A percentile compares a stretch with the other conserved stretches of the same genome.
phyloP scores from a whole-genome alignment of 2,888 invertebrate genomes.

The Hirudinaria manillensis region DNA sequence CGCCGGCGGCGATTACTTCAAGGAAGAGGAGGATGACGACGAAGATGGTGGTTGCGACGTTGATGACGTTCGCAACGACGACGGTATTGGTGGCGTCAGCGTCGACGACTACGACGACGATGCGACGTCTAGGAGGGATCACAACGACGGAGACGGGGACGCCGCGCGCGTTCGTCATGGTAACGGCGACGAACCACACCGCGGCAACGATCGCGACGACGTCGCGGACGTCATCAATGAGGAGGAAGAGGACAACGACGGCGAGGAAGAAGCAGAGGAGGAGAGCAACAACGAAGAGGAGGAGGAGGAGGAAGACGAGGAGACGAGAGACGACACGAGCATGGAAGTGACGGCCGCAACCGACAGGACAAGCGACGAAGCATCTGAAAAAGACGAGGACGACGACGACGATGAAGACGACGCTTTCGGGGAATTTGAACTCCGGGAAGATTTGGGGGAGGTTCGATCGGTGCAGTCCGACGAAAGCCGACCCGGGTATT shows the following conservation, averaged over 20 bases:
- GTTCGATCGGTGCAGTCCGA: neutral
- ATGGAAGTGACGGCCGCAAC: neutral
- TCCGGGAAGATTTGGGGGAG: neutral
- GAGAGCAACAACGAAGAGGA: conserved; percentile 11
- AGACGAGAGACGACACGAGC: neutral
- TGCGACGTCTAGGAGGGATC: neutral
- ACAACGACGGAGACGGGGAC: conserved; percentile 13
- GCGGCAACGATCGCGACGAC: neutral
- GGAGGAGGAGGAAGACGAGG: conserved; percentile 13
- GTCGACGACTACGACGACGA: conserved; percentile 10
- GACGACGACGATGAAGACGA: neutral
- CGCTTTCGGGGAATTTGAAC: too few species aligned
- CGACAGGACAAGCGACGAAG: neutral
- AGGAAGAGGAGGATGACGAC: conserved; percentile 25
- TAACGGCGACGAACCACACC: neutral
- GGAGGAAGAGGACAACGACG: conserved; percentile 2
- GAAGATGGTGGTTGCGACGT: conserved; percentile 28
- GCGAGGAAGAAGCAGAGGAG: neutral
- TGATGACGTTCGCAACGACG: neutral
- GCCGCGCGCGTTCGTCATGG: neutral
- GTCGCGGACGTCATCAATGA: neutral
- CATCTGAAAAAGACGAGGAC: neutral
- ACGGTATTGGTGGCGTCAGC: neutral
- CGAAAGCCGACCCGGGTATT: neutral
- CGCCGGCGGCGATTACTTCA: conserved; percentile 8